Conservation (phyloP, 2,797 vertebrate genomes). For the Halcyon chelicuti region DNA sequence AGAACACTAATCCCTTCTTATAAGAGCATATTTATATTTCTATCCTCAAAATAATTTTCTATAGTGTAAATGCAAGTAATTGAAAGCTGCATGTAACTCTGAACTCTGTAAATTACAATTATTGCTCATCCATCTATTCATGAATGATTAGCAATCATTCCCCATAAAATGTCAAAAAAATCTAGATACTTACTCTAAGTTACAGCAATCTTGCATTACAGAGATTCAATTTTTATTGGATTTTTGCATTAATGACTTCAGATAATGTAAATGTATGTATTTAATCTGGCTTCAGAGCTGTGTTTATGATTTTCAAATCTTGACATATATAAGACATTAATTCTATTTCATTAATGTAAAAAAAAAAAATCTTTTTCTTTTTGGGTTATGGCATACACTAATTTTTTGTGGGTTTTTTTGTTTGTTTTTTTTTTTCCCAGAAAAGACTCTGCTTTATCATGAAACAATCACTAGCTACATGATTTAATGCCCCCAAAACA, state of each 20-base stretch:
- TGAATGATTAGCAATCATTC: background rate
- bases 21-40: background rate
- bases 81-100: background rate
- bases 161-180: background rate
- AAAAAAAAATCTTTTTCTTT: background rate
- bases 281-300: background rate
- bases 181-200: background rate
- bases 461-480: background rate
- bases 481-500: background rate
- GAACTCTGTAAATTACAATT: background rate
- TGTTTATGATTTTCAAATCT: background rate
- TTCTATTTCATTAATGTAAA: background rate
- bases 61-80: background rate
- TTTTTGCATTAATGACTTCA: background rate
- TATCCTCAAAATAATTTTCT: background rate
- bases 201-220: background rate
- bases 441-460: background rate
- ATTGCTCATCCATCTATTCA: background rate
- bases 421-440: background rate
- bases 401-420: background rate
- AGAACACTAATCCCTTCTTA: background rate
- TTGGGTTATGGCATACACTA: background rate
- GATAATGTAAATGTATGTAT: background rate
- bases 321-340: background rate
- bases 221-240: background rate